Conservation (phyloP, 1,140 invertebrate species). For the Rhizoglyphus robini region DNA sequence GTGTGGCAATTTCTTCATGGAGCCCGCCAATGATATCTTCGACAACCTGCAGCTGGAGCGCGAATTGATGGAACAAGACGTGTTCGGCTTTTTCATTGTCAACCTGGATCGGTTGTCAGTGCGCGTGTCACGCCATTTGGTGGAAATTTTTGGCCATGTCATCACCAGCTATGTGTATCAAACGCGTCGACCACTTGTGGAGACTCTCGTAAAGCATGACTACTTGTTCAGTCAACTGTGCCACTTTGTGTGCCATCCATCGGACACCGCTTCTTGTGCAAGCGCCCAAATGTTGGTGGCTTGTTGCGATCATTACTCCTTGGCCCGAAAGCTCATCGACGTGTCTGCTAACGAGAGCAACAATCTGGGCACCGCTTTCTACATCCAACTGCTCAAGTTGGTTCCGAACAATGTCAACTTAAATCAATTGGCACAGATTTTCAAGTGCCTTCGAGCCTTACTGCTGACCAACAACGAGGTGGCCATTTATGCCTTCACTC, state of each 20-base stretch:
- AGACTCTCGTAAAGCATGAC: not conserved
- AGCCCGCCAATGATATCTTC: not conserved
- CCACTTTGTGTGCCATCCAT: not conserved
- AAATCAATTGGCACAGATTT: not conserved
- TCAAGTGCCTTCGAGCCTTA: not conserved
- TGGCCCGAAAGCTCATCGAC: not conserved
- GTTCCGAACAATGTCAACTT: not conserved
- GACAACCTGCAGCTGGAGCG: constrained; percentile 1
- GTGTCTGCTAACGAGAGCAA: not conserved
- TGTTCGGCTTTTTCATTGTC: not conserved
- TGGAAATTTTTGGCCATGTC: not conserved
- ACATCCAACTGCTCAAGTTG: not conserved
- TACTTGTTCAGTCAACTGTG: not conserved
- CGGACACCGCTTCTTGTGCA: not conserved
- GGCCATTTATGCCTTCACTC: constrained; percentile 1
- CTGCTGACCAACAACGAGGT: not conserved
- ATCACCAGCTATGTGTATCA: not conserved
- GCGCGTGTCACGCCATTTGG: not conserved
- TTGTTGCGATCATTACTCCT: not conserved
- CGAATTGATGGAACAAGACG: not conserved
- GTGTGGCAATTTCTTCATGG: not conserved
- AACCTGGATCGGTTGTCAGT: not conserved
- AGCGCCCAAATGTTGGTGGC: not conserved
- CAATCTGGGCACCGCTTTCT: not conserved
- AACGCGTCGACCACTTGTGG: not conserved